Evolutionary conservation across 2,797 vertebrate genomes (phyloP).

Genomic region (Picus viridis): DNA sequence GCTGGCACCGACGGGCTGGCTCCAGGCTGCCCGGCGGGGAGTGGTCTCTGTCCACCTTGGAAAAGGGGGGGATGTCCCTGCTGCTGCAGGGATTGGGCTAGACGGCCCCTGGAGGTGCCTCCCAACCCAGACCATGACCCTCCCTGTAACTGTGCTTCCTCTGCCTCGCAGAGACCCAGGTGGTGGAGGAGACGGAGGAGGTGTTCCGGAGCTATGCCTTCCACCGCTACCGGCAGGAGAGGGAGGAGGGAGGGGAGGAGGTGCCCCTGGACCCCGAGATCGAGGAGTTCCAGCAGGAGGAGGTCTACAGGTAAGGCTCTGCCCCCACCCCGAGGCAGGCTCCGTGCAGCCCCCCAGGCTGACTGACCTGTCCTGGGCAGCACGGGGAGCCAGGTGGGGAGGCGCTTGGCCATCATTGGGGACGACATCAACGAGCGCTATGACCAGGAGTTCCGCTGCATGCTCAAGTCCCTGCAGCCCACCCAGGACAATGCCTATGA

Average conservation of each 20-base stretch:
- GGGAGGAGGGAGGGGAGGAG: conserved; percentile 63
- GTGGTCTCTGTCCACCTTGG: not conserved
- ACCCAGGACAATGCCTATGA: conserved; percentile 73
- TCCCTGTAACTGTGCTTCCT: not conserved
- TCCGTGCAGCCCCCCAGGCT: fast-evolving
- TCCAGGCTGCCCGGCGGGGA: not conserved
- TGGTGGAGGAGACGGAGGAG: conserved; percentile 74
- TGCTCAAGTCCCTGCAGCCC: conserved; percentile 76
- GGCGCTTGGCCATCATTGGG: conserved; percentile 80
- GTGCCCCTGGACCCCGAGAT: conserved; percentile 77
- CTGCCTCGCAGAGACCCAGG: conserved; percentile 71
- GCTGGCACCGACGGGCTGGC: not conserved
- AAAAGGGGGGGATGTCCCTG: not conserved
- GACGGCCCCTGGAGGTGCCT: no score
- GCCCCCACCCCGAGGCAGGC: not conserved
- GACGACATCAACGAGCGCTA: conserved; percentile 81
- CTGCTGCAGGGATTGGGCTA: no score
- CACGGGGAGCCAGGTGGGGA: conserved; percentile 70
- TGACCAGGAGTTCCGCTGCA: conserved; percentile 71
- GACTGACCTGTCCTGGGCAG: conserved; percentile 27
- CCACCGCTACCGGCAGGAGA: conserved; percentile 77
- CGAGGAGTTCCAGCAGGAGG: conserved; percentile 54
- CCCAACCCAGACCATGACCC: not conserved
- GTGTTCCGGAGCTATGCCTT: conserved; percentile 81
- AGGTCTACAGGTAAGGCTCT: conserved; percentile 65